These are phyloP conservation scores for Phycodurus eques DNA, from an alignment of 2,113 vertebrate genomes.

Conservation along the genomic window DNA sequence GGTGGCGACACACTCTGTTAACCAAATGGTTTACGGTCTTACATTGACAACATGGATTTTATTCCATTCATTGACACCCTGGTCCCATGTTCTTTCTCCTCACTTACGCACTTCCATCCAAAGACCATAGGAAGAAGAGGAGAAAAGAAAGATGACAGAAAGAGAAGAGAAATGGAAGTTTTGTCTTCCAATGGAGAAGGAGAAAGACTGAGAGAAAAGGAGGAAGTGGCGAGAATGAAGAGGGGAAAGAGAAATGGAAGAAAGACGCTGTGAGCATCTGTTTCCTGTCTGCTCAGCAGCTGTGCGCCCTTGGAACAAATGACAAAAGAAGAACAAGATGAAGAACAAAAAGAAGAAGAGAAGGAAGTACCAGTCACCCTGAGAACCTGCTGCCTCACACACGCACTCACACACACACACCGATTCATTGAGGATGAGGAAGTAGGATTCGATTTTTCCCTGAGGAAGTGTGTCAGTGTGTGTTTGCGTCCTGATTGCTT, in stretches of 20 bases:
- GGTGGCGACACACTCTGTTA: conserved; percentile 45
- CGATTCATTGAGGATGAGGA: neutral
- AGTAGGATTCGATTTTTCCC: neutral
- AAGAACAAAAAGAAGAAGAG: conserved; percentile 24
- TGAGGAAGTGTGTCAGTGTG: neutral
- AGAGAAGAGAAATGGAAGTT: conserved; percentile 10
- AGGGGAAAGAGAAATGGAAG: conserved; percentile 42
- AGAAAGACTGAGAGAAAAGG: conserved; percentile 21
- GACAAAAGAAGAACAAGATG: conserved; percentile 51
- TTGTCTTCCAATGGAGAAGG: neutral
- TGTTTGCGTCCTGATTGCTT: neutral
- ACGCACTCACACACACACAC: neutral
- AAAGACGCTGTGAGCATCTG: conserved; percentile 58
- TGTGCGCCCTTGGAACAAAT: conserved; percentile 66
- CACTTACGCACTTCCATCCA: neutral
- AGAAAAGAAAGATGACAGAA: neutral
- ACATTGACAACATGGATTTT: too few species aligned
- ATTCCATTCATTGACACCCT: neutral
- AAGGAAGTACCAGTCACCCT: conserved; percentile 58
- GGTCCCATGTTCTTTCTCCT: too few species aligned
- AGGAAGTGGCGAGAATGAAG: conserved; percentile 12
- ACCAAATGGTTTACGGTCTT: neutral
- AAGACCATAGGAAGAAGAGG: neutral
- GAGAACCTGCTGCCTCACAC: conserved; percentile 50
- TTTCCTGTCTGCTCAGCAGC: conserved; percentile 70